Evolutionary conservation across 2,797 vertebrate species (phyloP).

Genomic region (Vultur gryphus): DNA sequence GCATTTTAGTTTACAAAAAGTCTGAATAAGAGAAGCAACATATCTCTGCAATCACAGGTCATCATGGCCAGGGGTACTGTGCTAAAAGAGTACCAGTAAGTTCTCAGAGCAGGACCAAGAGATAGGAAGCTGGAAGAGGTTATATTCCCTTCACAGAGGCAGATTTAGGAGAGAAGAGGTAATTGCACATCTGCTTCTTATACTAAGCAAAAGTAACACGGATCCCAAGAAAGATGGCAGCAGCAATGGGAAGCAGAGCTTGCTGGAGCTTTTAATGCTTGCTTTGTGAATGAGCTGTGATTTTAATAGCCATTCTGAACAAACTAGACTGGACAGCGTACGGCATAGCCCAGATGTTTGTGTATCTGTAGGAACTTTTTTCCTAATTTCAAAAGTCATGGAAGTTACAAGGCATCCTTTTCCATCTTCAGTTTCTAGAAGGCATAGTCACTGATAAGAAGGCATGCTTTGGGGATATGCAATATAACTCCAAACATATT

Average conservation of each 20-base stretch:
- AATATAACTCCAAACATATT: not conserved
- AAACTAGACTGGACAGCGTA: not conserved
- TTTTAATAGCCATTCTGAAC: not conserved
- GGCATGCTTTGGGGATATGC: not conserved
- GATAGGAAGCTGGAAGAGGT: not conserved
- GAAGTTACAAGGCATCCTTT: not conserved
- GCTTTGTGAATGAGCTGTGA: not conserved
- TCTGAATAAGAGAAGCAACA: not conserved
- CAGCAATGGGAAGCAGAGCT: not conserved
- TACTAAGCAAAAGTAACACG: accelerated
- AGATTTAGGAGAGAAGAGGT: not conserved
- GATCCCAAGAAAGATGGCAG: not conserved
- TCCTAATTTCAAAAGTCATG: not conserved
- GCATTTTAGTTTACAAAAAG: not conserved
- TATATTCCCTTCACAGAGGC: not conserved
- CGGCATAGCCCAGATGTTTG: not conserved
- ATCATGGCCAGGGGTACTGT: not conserved
- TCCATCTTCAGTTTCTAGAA: not conserved
- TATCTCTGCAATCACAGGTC: not conserved
- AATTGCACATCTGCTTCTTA: not conserved
- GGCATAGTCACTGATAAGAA: not conserved
- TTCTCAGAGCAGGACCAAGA: not conserved
- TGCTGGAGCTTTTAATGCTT: not conserved
- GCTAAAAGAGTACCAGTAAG: not conserved
- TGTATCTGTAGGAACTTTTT: not conserved